Percentiles rank a stretch among this genome's conserved stretches.
These are phyloP conservation scores for Aphelinus certus DNA, from an alignment of 1,140 invertebrate species.

Conservation along the genomic window DNA sequence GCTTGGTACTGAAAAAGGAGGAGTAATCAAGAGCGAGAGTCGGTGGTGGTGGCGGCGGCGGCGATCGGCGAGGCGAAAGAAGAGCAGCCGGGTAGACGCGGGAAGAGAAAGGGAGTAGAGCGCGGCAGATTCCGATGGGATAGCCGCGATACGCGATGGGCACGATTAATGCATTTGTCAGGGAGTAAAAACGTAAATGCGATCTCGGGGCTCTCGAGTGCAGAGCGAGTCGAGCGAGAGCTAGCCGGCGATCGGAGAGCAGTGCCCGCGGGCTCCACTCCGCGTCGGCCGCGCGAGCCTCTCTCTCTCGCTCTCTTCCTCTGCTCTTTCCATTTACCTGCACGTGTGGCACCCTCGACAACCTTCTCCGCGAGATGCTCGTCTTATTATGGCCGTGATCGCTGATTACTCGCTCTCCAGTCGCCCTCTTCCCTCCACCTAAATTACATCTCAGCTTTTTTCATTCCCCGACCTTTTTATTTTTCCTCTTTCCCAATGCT, in stretches of 20 bases:
- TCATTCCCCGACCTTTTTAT: conserved; percentile 25
- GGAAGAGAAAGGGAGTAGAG: neutral
- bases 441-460: conserved; percentile 9
- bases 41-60: too few species aligned
- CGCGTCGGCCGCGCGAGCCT: conserved; percentile 28
- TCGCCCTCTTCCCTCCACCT: conserved; percentile 41
- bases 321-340: conserved; percentile 1
- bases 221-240: too few species aligned
- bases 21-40: conserved; percentile 12
- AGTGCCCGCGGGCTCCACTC: too few species aligned
- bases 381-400: conserved; percentile 66
- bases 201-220: too few species aligned
- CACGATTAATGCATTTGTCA: too few species aligned
- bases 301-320: conserved; percentile 29
- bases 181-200: too few species aligned
- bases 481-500: conserved; percentile 18
- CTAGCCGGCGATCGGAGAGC: too few species aligned
- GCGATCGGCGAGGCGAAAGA: neutral
- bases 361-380: conserved; percentile 59
- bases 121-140: conserved; percentile 52
- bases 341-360: conserved; percentile 61
- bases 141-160: too few species aligned
- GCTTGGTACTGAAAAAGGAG: too few species aligned
- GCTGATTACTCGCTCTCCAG: conserved; percentile 62
- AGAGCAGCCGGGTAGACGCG: conserved; percentile 6